phyloP scores from a whole-genome alignment of 2,888 invertebrate genomes.

The Leptothorax acervorum region DNA sequence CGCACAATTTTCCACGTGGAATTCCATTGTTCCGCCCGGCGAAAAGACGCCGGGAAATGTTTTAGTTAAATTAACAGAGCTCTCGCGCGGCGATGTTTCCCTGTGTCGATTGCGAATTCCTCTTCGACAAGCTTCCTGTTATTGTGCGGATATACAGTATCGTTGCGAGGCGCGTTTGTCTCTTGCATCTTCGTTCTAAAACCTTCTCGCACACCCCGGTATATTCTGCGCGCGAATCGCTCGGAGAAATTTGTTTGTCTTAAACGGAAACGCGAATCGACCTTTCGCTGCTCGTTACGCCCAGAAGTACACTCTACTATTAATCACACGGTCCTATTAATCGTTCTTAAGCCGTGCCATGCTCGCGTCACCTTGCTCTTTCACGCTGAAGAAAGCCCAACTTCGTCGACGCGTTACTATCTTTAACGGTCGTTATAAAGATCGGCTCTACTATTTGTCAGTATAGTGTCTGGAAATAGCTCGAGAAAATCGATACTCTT shows the following conservation, averaged over 20 bases:
- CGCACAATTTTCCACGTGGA: constrained; percentile 64
- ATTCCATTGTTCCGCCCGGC: constrained; percentile 58
- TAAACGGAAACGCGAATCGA: constrained; percentile 63
- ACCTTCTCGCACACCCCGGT: constrained; percentile 7
- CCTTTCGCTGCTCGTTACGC: constrained; percentile 66
- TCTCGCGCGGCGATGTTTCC: constrained; percentile 22
- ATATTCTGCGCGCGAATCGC: constrained; percentile 54
- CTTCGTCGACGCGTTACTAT: constrained; percentile 52
- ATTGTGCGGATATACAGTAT: constrained; percentile 25
- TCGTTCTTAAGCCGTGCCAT: constrained; percentile 77
- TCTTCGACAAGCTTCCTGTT: constrained; percentile 37
- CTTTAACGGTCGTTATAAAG: constrained; percentile 63
- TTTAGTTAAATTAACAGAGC: constrained; percentile 63
- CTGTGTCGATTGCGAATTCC: constrained; percentile 43
- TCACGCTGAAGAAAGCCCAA: constrained; percentile 63
- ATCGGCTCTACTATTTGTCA: constrained; percentile 66
- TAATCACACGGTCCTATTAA: constrained; percentile 79
- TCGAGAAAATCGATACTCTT: constrained; percentile 58
- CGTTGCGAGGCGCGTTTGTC: constrained; percentile 20
- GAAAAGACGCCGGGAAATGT: constrained; percentile 62
- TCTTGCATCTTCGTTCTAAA: constrained; percentile 16
- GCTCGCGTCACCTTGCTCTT: constrained; percentile 57
- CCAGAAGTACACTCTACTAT: constrained; percentile 66
- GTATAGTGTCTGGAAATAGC: constrained; percentile 31
- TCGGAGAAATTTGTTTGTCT: constrained; percentile 51